phyloP scores from a whole-genome alignment of 2,888 invertebrate genomes.

The Xestia ashworthii region DNA sequence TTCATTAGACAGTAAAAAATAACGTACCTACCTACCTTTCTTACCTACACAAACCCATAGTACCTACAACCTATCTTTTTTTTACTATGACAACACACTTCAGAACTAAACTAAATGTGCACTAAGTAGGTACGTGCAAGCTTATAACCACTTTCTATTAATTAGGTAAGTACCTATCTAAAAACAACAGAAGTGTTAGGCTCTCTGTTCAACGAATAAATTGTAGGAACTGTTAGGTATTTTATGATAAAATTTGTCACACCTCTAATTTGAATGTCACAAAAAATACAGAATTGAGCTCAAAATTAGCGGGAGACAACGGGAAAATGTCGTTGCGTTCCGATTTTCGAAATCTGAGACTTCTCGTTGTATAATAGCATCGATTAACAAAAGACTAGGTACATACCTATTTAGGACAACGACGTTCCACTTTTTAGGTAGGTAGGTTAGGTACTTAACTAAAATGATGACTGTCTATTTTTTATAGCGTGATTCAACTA shows the following conservation, averaged over 20 bases:
- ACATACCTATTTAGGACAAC: not conserved
- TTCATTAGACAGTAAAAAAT: not conserved
- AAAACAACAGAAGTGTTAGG: constrained; percentile 25
- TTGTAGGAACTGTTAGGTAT: constrained; percentile 22
- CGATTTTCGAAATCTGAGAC: constrained; percentile 1
- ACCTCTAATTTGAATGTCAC: constrained; percentile 28
- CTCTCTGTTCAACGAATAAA: not conserved
- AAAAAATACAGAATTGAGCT: constrained; percentile 38
- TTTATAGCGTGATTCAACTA: not conserved
- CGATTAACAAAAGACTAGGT: not conserved
- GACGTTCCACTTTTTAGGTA: not conserved
- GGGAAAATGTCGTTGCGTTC: constrained; percentile 4
- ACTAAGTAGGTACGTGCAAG: not conserved
- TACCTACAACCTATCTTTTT: not conserved
- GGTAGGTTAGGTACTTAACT: not conserved
- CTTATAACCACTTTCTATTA: constrained; percentile 32
- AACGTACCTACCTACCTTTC: not conserved
- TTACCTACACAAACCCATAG: too few relatives aligned
- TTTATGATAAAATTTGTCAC: constrained; percentile 27
- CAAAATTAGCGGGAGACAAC: constrained; percentile 30
- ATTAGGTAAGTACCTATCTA: not conserved
- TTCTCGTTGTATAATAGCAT: not conserved
- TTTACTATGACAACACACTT: not conserved
- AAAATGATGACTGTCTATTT: not conserved
- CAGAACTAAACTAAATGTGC: not conserved